These are phyloP conservation scores for Pristionchus fissidentatus DNA, from an alignment of 2,888 invertebrate species.

Conservation along the genomic window DNA sequence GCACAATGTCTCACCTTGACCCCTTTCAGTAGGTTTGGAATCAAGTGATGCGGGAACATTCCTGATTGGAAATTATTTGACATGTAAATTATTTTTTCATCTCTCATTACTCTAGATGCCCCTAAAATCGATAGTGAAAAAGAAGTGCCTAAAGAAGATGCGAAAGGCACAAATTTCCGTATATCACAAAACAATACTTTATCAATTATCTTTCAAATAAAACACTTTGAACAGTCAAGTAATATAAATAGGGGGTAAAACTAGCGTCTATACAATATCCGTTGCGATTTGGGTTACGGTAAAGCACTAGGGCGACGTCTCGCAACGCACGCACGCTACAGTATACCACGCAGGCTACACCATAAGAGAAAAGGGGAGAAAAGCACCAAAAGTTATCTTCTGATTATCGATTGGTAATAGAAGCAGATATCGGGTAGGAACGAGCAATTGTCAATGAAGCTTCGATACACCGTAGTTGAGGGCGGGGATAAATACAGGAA, in stretches of 20 bases:
- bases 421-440: constrained; percentile 10
- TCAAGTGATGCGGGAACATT: too few species aligned
- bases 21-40: too few species aligned
- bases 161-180: too few species aligned
- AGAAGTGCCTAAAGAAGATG: too few species aligned
- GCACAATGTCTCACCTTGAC: too few species aligned
- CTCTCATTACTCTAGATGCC: too few species aligned
- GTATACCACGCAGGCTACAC: constrained; percentile 31
- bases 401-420: not conserved
- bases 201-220: not conserved
- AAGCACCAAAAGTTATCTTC: constrained; percentile 15
- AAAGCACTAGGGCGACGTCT: constrained; percentile 30
- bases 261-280: constrained; percentile 11
- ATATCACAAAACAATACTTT: constrained; percentile 33
- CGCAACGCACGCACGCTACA: constrained; percentile 25
- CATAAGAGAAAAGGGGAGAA: not conserved
- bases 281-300: not conserved
- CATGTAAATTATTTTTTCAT: too few species aligned
- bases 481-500: too few species aligned
- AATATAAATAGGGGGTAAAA: not conserved
- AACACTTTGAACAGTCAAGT: constrained; percentile 35
- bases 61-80: too few species aligned
- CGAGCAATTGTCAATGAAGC: constrained; percentile 23
- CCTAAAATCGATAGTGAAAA: too few species aligned
- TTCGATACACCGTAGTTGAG: constrained; percentile 6